Conservation (phyloP, 2,888 invertebrate species). For the Sphinx pinastri region DNA sequence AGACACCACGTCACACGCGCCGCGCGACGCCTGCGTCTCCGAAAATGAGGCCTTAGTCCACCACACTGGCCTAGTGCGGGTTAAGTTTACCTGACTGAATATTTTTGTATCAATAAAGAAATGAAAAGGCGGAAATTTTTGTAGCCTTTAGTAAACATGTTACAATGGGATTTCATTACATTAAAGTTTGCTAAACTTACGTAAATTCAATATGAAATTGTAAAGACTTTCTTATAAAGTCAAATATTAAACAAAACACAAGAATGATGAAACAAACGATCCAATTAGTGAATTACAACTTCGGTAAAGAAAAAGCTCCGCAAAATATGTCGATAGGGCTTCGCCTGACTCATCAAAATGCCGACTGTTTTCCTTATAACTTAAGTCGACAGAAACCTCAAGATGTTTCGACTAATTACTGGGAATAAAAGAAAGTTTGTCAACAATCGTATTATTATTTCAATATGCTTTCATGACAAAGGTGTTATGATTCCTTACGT, state of each 20-base stretch:
- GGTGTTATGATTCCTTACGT: too few relatives aligned
- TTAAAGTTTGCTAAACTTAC: not conserved
- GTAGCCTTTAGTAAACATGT: too few relatives aligned
- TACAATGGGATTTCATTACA: too few relatives aligned
- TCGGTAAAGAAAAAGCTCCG: slow-evolving; percentile 6
- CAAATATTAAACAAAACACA: not conserved
- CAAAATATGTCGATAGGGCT: not conserved
- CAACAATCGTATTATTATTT: not conserved
- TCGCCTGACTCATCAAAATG: slow-evolving; percentile 1
- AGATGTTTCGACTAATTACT: slow-evolving; percentile 8
- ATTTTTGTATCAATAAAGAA: too few relatives aligned
- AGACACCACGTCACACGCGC: too few relatives aligned
- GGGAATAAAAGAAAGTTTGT: not conserved
- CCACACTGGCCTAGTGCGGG: too few relatives aligned
- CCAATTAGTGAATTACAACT: slow-evolving; percentile 14
- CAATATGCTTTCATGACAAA: not conserved
- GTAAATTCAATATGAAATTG: not conserved
- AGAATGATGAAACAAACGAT: not conserved
- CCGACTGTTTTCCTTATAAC: not conserved
- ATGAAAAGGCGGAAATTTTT: too few relatives aligned
- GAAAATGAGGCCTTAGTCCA: too few relatives aligned
- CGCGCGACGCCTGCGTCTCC: too few relatives aligned
- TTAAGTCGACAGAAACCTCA: slow-evolving; percentile 15
- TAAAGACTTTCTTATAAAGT: not conserved
- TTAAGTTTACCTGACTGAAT: too few relatives aligned